A percentile compares a stretch with the other conserved stretches of the same genome.
Conservation (phyloP, 2,113 vertebrate genomes). For the Xiphias gladius region DNA sequence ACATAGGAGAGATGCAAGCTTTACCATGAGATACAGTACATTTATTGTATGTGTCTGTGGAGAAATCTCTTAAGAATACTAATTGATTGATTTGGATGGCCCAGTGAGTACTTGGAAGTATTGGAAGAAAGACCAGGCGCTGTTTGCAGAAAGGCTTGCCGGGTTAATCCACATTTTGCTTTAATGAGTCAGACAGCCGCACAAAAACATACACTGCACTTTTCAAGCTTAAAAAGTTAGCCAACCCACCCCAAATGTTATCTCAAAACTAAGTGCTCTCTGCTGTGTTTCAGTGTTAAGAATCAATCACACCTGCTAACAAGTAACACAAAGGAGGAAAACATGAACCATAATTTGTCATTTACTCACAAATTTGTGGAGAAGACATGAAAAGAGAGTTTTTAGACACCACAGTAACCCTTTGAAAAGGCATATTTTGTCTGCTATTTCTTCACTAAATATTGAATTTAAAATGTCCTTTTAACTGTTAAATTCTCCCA, state of each 20-base stretch:
- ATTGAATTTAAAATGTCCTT: constrained; percentile 39
- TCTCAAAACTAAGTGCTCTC: constrained; percentile 12
- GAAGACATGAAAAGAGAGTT: constrained; percentile 7
- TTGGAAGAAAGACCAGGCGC: neutral
- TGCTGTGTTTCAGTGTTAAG: constrained; percentile 5
- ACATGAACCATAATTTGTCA: constrained; percentile 1
- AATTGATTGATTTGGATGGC: constrained; percentile 6
- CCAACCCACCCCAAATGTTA: neutral
- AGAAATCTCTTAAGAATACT: neutral
- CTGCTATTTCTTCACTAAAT: neutral
- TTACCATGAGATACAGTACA: neutral
- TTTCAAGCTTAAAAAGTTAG: neutral
- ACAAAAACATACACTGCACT: neutral
- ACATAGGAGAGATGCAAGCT: constrained; percentile 16
- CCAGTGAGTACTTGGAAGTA: neutral
- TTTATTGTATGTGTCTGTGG: neutral
- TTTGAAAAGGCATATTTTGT: neutral
- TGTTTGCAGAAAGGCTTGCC: neutral
- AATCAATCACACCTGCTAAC: constrained; percentile 29
- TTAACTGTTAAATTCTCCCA: constrained; percentile 15
- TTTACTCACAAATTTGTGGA: constrained; percentile 23
- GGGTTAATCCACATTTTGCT: neutral
- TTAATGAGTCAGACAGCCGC: neutral
- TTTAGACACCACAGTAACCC: neutral
- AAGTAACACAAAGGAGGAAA: constrained; percentile 10